These are phyloP conservation scores for Cheilosia variabilis DNA, from an alignment of 2,888 invertebrate species.

Conservation along the genomic window DNA sequence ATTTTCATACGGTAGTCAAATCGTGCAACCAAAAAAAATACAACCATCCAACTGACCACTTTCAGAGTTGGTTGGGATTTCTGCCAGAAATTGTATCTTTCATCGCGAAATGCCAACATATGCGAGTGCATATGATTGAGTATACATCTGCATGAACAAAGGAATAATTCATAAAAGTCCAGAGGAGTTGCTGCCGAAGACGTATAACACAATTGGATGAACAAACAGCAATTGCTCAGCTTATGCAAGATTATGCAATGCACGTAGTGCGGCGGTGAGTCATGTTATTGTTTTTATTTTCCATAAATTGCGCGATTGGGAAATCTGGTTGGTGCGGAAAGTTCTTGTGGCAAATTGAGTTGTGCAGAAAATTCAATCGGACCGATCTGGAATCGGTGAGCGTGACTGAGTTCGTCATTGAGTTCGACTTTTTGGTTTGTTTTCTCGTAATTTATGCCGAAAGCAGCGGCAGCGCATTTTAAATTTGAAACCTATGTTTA, in stretches of 20 bases:
- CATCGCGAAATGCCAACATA: slow-evolving; percentile 8
- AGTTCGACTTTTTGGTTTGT: too few species aligned
- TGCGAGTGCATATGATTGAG: slow-evolving; percentile 6
- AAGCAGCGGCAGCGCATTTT: not conserved
- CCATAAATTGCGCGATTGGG: slow-evolving; percentile 35
- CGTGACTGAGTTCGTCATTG: slow-evolving; percentile 58
- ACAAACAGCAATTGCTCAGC: slow-evolving; percentile 55
- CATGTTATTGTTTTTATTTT: slow-evolving; percentile 37
- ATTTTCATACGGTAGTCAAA: slow-evolving; percentile 25
- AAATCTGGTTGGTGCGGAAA: slow-evolving; percentile 34
- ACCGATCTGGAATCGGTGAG: slow-evolving; percentile 33
- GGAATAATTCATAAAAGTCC: slow-evolving; percentile 62
- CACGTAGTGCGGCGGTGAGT: slow-evolving; percentile 56
- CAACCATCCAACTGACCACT: slow-evolving; percentile 42
- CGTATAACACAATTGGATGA: slow-evolving; percentile 61
- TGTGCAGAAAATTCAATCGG: slow-evolving; percentile 29
- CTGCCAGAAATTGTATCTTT: slow-evolving; percentile 32
- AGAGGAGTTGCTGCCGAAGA: slow-evolving; percentile 33
- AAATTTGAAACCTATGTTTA: not conserved
- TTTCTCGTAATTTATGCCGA: too few species aligned
- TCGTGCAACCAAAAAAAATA: slow-evolving; percentile 11
- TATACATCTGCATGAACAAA: slow-evolving; percentile 48
- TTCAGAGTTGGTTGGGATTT: slow-evolving; percentile 16
- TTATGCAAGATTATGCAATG: slow-evolving; percentile 67
- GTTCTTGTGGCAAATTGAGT: slow-evolving; percentile 56